These are phyloP conservation scores for Serrognathus titanus DNA, from an alignment of 2,888 invertebrate species.

Conservation along the genomic window DNA sequence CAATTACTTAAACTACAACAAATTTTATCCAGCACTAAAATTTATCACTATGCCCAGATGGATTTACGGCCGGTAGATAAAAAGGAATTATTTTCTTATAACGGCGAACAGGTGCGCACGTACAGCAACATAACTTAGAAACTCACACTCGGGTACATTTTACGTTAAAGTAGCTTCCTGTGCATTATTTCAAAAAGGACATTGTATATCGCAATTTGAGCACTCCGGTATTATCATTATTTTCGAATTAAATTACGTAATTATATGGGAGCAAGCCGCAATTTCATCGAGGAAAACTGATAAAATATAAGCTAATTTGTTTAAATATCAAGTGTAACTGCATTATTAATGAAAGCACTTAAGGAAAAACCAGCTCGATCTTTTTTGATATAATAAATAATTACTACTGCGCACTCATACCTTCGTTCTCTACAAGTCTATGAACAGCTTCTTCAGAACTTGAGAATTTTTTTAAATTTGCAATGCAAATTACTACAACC, in stretches of 20 bases:
- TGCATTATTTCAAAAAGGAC: slow-evolving; percentile 4
- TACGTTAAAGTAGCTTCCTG: slow-evolving; percentile 13
- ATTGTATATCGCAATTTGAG: not conserved
- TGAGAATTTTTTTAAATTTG: too few relatives aligned
- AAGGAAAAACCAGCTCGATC: not conserved
- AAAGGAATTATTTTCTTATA: slow-evolving; percentile 3
- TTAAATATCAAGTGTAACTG: not conserved
- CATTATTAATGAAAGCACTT: not conserved
- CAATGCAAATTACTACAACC: too few relatives aligned
- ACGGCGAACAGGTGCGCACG: slow-evolving; percentile 10
- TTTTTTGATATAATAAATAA: not conserved
- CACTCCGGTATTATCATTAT: slow-evolving; percentile 3
- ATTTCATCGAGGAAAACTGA: not conserved
- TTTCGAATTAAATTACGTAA: slow-evolving; percentile 5
- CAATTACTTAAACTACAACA: slow-evolving; percentile 11
- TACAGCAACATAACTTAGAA: slow-evolving; percentile 10
- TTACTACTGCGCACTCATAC: not conserved
- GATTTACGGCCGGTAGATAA: slow-evolving; percentile 14
- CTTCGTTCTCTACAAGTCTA: not conserved
- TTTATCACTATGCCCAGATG: slow-evolving; percentile 7
- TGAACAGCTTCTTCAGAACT: too few relatives aligned
- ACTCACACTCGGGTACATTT: slow-evolving; percentile 6
- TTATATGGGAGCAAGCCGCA: slow-evolving; percentile 1
- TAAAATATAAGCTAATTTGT: not conserved
- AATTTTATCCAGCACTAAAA: slow-evolving; percentile 9